Conservation (phyloP, 64 coral and sea anemone genomes). For the Acropora tenuis region DNA sequence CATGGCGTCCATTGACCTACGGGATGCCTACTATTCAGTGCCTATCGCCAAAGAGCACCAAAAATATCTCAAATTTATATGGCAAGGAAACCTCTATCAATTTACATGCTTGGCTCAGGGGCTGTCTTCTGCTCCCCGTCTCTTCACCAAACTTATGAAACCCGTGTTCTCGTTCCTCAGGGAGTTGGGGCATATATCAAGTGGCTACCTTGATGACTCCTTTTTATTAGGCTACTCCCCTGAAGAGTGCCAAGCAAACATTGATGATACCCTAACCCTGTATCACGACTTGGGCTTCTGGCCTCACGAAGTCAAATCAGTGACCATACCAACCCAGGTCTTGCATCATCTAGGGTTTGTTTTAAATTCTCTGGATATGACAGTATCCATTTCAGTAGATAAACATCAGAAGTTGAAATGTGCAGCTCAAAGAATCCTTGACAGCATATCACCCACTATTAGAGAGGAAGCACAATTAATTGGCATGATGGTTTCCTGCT, state of each 20-base stretch:
- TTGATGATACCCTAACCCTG: slow-evolving; percentile 49
- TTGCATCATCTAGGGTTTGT: slow-evolving; percentile 44
- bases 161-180: slow-evolving; percentile 45
- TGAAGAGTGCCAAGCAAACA: slow-evolving; percentile 47
- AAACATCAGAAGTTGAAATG: slow-evolving; percentile 26
- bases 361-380: slow-evolving; percentile 54
- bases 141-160: slow-evolving; percentile 53
- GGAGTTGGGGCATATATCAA: slow-evolving; percentile 54
- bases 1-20: slow-evolving; percentile 56
- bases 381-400: slow-evolving; percentile 23
- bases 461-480: slow-evolving; percentile 16
- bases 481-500: slow-evolving; percentile 35
- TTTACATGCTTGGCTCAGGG: no score
- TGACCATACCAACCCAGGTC: slow-evolving; percentile 44
- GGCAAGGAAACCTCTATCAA: no score
- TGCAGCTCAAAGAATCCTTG: slow-evolving; percentile 34
- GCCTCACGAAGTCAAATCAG: slow-evolving; percentile 57
- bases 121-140: no score
- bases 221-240: slow-evolving; percentile 16
- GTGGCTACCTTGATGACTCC: slow-evolving; percentile 46
- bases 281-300: slow-evolving; percentile 36
- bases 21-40: background rate
- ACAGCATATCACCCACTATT: slow-evolving; percentile 33
- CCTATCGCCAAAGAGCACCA: slow-evolving; percentile 26
- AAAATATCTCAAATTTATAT: no score